Conservation (phyloP, 2,113 vertebrate species). For the Clarias macrocephalus region DNA sequence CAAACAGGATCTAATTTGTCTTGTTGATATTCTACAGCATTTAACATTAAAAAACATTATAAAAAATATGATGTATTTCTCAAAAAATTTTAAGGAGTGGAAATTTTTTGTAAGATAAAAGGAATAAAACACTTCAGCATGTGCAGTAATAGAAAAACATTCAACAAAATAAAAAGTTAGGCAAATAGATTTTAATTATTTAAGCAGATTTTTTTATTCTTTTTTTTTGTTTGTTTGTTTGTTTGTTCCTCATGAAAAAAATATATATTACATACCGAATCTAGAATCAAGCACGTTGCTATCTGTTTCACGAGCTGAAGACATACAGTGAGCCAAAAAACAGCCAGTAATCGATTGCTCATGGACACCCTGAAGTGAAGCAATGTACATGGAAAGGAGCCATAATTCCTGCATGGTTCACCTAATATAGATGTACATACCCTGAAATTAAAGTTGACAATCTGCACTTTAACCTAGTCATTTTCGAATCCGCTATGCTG, state of each 20-base stretch:
- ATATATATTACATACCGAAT: not conserved
- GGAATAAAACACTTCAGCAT: conserved; percentile 1
- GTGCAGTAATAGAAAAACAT: not conserved
- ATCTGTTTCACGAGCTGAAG: not conserved
- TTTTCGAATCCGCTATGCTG: conserved; percentile 18
- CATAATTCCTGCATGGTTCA: not conserved
- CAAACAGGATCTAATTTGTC: not conserved
- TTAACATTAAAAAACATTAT: not conserved
- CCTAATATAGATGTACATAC: conserved; percentile 54
- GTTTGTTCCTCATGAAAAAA: not conserved
- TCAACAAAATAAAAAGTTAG: not conserved
- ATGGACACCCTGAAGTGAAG: conserved; percentile 4
- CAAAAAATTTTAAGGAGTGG: not conserved
- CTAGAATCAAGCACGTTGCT: not conserved
- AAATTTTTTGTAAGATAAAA: not conserved
- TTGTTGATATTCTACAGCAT: not conserved
- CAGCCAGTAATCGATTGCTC: conserved; percentile 18
- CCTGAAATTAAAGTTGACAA: conserved; percentile 65
- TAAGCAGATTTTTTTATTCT: not conserved
- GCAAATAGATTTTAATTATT: not conserved
- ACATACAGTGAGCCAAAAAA: not conserved
- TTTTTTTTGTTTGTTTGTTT: no score
- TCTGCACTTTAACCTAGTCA: conserved; percentile 27
- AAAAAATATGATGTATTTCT: not conserved
- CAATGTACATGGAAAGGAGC: not conserved